Evolutionary conservation across 2,797 vertebrate genomes (phyloP).

Genomic region (Dicrostonyx torquatus): DNA sequence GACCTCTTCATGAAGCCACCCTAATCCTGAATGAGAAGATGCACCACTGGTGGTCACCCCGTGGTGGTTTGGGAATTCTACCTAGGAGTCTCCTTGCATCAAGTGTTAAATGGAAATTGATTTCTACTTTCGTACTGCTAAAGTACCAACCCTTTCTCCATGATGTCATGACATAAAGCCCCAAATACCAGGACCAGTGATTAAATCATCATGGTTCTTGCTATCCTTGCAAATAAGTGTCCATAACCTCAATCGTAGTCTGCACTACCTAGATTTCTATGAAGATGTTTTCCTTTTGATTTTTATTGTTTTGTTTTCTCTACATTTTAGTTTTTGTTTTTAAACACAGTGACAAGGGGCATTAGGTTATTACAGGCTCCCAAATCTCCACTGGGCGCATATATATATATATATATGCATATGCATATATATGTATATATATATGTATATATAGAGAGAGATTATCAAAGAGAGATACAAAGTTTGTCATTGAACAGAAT

Average conservation of each 20-base stretch:
- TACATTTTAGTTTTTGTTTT: background rate
- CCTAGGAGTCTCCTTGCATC: rapidly evolving
- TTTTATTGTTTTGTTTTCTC: background rate
- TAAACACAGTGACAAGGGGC: background rate
- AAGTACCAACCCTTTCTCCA: background rate
- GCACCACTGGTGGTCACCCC: rapidly evolving
- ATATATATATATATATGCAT: background rate
- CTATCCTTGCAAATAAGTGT: background rate
- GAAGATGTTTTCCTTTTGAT: background rate
- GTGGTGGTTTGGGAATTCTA: rapidly evolving
- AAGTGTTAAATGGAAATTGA: background rate
- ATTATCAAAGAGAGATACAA: background rate
- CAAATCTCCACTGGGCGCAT: background rate
- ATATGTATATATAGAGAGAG: too few species aligned
- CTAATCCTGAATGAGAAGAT: background rate
- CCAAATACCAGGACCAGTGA: background rate
- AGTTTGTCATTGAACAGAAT: background rate
- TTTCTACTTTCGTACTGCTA: background rate
- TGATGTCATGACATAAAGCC: background rate
- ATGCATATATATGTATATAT: too few species aligned
- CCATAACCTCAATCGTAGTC: background rate
- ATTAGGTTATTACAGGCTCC: rapidly evolving
- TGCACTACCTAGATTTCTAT: background rate
- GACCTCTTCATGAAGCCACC: background rate
- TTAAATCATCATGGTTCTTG: background rate